phyloP scores from a whole-genome alignment of 2,888 invertebrate genomes.

The Chaetogeoica ovagalla region DNA sequence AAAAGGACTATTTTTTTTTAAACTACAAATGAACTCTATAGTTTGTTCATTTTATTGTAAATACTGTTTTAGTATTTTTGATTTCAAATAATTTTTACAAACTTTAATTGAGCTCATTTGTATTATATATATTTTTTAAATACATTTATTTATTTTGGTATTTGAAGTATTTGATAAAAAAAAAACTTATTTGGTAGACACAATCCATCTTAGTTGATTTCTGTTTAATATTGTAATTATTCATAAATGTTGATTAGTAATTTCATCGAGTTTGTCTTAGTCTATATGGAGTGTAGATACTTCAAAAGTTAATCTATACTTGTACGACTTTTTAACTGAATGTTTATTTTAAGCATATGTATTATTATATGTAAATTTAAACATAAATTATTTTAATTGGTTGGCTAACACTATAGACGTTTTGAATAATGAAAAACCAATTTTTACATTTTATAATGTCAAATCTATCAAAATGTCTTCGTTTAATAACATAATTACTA shows the following conservation, averaged over 20 bases:
- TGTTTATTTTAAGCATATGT: background rate
- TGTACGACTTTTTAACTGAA: constrained; percentile 10
- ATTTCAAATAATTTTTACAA: constrained; percentile 32
- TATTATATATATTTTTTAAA: constrained; percentile 26
- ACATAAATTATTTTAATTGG: background rate
- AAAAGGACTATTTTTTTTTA: background rate
- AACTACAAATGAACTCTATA: constrained; percentile 29
- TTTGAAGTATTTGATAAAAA: constrained; percentile 32
- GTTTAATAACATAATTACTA: background rate
- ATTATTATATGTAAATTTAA: constrained; percentile 12
- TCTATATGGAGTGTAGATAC: background rate
- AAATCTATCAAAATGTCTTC: background rate
- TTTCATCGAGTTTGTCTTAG: constrained; percentile 22
- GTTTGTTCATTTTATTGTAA: constrained; percentile 45
- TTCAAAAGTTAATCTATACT: constrained; percentile 14
- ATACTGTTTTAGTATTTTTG: constrained; percentile 21
- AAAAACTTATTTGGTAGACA: background rate
- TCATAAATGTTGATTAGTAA: constrained; percentile 28
- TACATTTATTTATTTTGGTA: constrained; percentile 49
- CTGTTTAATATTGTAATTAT: constrained; percentile 28
- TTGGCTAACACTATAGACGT: background rate
- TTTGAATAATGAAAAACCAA: constrained; percentile 10
- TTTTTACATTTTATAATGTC: background rate
- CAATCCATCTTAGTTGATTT: constrained; percentile 14
- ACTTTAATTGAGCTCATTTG: constrained; percentile 29